phyloP scores from a whole-genome alignment of 1,140 invertebrate species.

The Bombus polaris region DNA sequence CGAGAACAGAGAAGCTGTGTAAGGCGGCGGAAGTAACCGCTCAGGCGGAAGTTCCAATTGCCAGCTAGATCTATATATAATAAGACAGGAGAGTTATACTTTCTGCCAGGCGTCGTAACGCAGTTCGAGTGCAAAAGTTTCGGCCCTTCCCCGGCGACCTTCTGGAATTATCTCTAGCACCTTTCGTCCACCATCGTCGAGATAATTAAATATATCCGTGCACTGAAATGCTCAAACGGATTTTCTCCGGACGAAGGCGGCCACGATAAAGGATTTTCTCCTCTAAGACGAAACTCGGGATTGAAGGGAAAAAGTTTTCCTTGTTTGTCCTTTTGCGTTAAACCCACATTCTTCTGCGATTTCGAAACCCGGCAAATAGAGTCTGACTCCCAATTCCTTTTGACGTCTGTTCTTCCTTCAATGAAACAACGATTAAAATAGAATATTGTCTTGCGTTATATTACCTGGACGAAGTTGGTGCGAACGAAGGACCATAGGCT shows the following conservation, averaged over 20 bases:
- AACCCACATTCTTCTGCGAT: not conserved
- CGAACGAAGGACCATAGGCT: not conserved
- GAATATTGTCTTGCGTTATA: not conserved
- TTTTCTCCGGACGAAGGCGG: constrained; percentile 59
- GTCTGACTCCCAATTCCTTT: not conserved
- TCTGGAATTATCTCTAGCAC: constrained; percentile 68
- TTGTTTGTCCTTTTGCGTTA: not conserved
- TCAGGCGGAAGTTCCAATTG: constrained; percentile 74
- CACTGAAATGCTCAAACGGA: constrained; percentile 75
- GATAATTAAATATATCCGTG: constrained; percentile 79
- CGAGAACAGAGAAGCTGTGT: constrained; percentile 25
- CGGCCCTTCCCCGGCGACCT: constrained; percentile 12
- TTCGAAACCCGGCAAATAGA: not conserved
- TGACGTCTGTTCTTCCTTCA: not conserved
- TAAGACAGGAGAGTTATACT: constrained; percentile 77
- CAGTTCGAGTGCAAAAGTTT: constrained; percentile 73
- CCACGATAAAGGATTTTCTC: constrained; percentile 71
- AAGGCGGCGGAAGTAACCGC: constrained; percentile 61
- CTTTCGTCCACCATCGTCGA: constrained; percentile 52
- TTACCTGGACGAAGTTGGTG: not conserved
- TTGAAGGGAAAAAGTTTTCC: constrained; percentile 21
- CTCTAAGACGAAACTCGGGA: constrained; percentile 29
- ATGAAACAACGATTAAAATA: not conserved
- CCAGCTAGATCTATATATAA: constrained; percentile 77
- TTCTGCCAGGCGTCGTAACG: constrained; percentile 65